Evolutionary conservation across 2,888 invertebrate genomes (phyloP).

Genomic region (Megamerina dolium): DNA sequence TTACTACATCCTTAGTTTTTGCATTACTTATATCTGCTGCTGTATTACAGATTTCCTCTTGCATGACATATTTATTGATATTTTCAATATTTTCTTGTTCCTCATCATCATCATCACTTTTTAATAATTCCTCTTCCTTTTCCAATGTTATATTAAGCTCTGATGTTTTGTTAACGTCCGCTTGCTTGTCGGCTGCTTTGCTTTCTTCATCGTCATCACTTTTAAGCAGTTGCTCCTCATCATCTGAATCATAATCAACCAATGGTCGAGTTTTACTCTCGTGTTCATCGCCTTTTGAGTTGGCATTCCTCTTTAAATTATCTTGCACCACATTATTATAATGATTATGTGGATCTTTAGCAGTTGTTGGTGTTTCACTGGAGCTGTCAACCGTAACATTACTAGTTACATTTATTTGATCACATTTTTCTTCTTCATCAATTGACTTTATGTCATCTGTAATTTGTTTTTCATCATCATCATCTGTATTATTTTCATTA

Average conservation of each 20-base stretch:
- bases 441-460: too few relatives aligned
- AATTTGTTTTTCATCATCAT: slow-evolving; percentile 21
- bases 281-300: slow-evolving; percentile 1
- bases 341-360: slow-evolving; percentile 15
- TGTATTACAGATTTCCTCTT: background rate
- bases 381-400: slow-evolving; percentile 1
- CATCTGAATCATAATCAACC: too few relatives aligned
- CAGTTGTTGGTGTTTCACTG: slow-evolving; percentile 7
- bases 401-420: too few relatives aligned
- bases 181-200: too few relatives aligned
- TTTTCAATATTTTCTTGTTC: background rate
- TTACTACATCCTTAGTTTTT: slow-evolving; percentile 6
- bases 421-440: too few relatives aligned
- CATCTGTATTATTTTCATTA: slow-evolving; percentile 20
- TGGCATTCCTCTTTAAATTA: slow-evolving; percentile 5
- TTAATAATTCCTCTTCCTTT: slow-evolving; percentile 22
- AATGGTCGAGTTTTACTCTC: background rate
- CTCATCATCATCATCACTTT: slow-evolving; percentile 16
- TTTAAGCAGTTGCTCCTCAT: slow-evolving; percentile 21
- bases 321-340: slow-evolving; percentile 5
- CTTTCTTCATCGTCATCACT: slow-evolving; percentile 17
- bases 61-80: background rate
- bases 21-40: background rate
- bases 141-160: slow-evolving; percentile 14
- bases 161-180: too few relatives aligned